Percentiles rank a stretch among this genome's conserved stretches.
Conservation (phyloP, 2,797 vertebrate genomes). For the Eulemur rubriventer region DNA sequence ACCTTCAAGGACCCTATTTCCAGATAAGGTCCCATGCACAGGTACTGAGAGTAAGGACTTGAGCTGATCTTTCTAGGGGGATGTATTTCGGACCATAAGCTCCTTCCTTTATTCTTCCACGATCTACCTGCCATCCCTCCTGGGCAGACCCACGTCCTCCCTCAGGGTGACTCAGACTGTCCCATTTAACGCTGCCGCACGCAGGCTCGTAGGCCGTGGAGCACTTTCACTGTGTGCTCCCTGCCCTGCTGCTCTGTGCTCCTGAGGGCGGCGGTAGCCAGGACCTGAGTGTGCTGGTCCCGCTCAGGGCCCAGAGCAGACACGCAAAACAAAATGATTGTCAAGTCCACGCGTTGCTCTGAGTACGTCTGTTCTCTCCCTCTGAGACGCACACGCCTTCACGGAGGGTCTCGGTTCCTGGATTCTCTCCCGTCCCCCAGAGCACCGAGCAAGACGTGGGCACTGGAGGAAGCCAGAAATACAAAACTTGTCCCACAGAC, state of each 20-base stretch:
- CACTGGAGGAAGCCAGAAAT: not conserved
- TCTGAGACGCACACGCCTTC: not conserved
- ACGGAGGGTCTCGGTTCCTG: fast-evolving
- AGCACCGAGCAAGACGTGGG: fast-evolving
- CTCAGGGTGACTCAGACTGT: fast-evolving
- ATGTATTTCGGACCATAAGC: too few species aligned
- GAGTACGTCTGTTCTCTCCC: not conserved
- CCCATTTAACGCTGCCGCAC: fast-evolving
- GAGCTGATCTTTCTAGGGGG: not conserved
- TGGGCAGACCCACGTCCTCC: not conserved
- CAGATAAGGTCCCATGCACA: not conserved
- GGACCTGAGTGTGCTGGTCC: fast-evolving
- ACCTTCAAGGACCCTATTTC: not conserved
- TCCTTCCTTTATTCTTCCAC: too few species aligned
- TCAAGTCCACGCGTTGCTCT: not conserved
- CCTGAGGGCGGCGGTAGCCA: too few species aligned
- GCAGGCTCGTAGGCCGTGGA: not conserved
- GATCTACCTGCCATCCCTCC: fast-evolving
- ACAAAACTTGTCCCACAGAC: not conserved
- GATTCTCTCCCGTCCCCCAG: fast-evolving
- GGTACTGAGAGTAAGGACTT: not conserved
- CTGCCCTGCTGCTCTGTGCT: fast-evolving
- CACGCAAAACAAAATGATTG: too few species aligned
- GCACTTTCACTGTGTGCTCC: not conserved
- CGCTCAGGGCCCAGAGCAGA: not conserved